Base-by-base conservation (phyloP, 2,888 invertebrate species). In the Frankliniella fusca region DNA sequence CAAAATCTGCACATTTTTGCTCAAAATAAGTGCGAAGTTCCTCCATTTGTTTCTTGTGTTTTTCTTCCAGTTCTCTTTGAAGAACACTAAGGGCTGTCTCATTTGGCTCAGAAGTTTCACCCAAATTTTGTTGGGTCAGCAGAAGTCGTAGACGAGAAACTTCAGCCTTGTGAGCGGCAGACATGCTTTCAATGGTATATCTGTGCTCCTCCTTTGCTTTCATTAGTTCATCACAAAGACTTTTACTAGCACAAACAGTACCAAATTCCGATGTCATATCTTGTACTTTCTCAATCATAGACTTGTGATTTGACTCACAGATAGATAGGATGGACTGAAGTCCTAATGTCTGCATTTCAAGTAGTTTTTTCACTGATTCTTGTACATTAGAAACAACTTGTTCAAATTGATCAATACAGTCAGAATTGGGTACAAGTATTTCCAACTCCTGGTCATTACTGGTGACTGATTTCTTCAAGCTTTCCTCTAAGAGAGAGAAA, bases 1-100 rank as follows among this genome's bases (percentile, higher is more conserved):
- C 94, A 88, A 95, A 90, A 85, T 95, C 94, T 0, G 92, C 90
- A 86, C 94, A 95, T 86, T 94, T 94, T 86, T 93, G 91, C 86
- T 95, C 95, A 86, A 94, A 95, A 86, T 95, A 95, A 15, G 91
- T 93, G 80, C 95, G 90, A 82, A 95, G 87, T 86, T 94, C 93
- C 87, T 94, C 94, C 92, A 95, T 93, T 87, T 95, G 94, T 84
- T 91, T 92, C 61, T 92, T 90, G 88, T 95, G 94, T 85, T 92
- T 92, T 8, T 88, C 86, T 82, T 92, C 92, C 49, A 94, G 87
- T 85, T 93, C 93, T 27, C 83, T 82, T 61, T 83, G 84, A 48
- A 85, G 27, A 38, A 83, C 80, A 38, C 83, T 79, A n/a, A 82
- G 20, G 81, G 83, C 83, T 70, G 82, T 84, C 23, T 83, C 50